Conservation (phyloP, 2,113 vertebrate genomes). For the Lagopus muta region DNA sequence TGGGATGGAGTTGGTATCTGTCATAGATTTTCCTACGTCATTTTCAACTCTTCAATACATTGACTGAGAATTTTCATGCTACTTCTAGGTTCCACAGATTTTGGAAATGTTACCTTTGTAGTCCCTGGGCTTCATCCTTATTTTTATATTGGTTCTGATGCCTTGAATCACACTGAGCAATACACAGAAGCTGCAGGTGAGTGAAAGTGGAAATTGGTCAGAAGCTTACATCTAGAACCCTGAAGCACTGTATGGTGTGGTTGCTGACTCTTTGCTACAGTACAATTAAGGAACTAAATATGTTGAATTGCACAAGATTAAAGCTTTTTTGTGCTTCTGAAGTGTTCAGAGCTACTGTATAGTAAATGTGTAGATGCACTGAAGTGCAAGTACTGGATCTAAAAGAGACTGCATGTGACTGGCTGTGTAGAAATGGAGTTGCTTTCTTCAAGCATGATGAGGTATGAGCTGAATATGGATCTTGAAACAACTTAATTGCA, state of each 20-base stretch:
- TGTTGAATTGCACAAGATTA: neutral
- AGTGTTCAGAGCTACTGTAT: neutral
- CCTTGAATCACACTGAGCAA: constrained; percentile 88
- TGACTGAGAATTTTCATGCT: neutral
- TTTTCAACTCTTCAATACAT: neutral
- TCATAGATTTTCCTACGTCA: constrained; percentile 17
- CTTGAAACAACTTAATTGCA: neutral
- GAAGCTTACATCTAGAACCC: neutral
- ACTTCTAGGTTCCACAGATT: constrained; percentile 87
- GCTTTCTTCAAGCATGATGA: neutral
- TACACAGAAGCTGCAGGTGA: constrained; percentile 88
- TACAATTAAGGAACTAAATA: neutral
- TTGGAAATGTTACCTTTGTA: constrained; percentile 87
- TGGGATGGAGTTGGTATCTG: neutral
- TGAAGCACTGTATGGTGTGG: neutral
- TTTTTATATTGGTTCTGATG: constrained; percentile 86
- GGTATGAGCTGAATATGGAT: neutral
- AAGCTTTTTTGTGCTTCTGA: neutral
- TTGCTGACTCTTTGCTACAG: neutral
- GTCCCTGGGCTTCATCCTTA: constrained; percentile 89
- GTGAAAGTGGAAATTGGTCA: neutral
- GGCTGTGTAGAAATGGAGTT: neutral
- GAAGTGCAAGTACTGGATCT: neutral
- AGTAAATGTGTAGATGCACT: neutral
- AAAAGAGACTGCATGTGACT: neutral